A percentile compares a stretch with the other conserved stretches of the same genome.
phyloP scores from a whole-genome alignment of 92 coral and sea anemone genomes.

The Epizoanthus fatuus region DNA sequence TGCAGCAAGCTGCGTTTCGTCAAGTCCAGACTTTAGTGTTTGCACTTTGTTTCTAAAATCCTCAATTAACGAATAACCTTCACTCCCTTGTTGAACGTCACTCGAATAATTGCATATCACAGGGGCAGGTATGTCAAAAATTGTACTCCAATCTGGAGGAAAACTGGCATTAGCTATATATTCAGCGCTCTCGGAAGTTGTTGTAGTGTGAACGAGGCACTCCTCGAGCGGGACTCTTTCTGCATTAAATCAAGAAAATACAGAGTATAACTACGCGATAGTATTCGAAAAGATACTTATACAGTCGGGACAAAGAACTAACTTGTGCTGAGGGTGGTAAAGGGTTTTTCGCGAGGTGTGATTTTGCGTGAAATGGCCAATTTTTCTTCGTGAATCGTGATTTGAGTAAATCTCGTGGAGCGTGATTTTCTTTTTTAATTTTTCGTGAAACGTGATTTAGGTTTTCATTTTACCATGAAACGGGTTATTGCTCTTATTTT shows the following conservation, averaged over 20 bases:
- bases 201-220: background rate
- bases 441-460: too few species aligned
- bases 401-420: too few species aligned
- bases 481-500: too few species aligned
- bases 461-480: too few species aligned
- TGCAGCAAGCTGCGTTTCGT: constrained; percentile 79
- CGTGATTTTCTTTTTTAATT: too few species aligned
- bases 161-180: constrained; percentile 53
- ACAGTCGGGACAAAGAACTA: too few species aligned
- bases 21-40: constrained; percentile 47
- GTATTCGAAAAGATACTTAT: too few species aligned
- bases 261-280: too few species aligned
- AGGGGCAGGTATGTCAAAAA: constrained; percentile 36
- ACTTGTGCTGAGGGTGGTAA: too few species aligned
- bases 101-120: background rate
- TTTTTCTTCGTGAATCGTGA: too few species aligned
- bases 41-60: constrained; percentile 41
- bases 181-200: constrained; percentile 50
- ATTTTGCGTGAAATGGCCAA: too few species aligned
- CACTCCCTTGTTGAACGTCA: background rate
- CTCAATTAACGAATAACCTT: constrained; percentile 39
- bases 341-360: too few species aligned
- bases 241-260: background rate
- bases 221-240: constrained; percentile 20
- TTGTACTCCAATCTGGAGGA: constrained; percentile 79